These are phyloP conservation scores for Acrocephalus kingi DNA, from an alignment of 2,113 vertebrate genomes.

Conservation along the genomic window DNA sequence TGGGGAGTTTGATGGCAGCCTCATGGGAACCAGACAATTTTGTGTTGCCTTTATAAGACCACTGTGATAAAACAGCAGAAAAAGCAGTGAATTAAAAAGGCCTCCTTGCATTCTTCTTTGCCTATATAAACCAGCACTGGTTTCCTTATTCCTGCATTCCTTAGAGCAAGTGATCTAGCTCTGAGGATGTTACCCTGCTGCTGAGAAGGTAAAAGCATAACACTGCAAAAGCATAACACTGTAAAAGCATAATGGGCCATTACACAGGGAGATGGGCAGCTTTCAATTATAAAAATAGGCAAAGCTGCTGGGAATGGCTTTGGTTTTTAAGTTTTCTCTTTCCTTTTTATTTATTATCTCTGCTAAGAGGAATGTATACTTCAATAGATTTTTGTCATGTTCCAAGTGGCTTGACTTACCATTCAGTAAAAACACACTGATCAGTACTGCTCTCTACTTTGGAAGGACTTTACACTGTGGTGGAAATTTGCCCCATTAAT, in stretches of 20 bases:
- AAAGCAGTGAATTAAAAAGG: background rate
- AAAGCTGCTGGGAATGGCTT: background rate
- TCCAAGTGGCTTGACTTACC: background rate
- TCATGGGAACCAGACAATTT: background rate
- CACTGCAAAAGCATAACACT: background rate
- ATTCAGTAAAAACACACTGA: background rate
- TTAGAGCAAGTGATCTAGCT: background rate
- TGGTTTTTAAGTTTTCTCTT: background rate
- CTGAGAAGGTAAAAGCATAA: background rate
- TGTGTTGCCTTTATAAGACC: background rate
- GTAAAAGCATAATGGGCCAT: background rate
- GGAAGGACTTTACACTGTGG: background rate
- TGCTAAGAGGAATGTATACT: background rate
- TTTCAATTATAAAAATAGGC: background rate
- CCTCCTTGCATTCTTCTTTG: background rate
- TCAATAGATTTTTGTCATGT: background rate
- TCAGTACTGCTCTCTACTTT: fast-evolving
- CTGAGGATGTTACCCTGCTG: background rate
- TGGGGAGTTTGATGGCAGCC: background rate
- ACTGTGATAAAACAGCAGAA: background rate
- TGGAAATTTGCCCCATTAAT: background rate
- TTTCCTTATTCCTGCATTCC: background rate
- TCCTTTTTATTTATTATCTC: background rate
- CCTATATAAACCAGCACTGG: background rate
- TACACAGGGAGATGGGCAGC: background rate